Percentiles rank a stretch among this genome's conserved stretches.
Conservation (phyloP, 2,113 vertebrate genomes). For the Phylloscopus whistleri region DNA sequence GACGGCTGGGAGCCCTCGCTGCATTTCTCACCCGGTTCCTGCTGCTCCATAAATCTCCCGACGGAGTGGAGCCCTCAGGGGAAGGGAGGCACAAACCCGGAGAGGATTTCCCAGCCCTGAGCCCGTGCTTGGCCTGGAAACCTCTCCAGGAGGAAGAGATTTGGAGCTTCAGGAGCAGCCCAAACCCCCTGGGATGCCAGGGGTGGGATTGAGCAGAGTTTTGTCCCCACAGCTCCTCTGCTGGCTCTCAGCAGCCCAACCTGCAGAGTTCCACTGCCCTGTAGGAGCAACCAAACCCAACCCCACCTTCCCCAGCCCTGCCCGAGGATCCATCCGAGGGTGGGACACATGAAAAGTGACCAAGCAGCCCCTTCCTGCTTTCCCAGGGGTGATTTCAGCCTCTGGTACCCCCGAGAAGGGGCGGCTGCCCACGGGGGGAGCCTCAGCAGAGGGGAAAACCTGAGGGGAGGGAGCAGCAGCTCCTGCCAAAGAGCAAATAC, state of each 20-base stretch:
- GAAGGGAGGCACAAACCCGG: background rate
- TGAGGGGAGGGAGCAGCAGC: too few relatives aligned
- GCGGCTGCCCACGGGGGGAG: background rate
- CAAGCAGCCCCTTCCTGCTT: background rate
- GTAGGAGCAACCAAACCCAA: too few relatives aligned
- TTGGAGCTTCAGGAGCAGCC: background rate
- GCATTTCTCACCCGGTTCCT: background rate
- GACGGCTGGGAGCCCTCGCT: too few relatives aligned
- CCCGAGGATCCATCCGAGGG: too few relatives aligned
- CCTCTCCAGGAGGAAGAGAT: fast-evolving
- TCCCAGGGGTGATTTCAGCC: background rate
- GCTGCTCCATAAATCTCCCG: background rate
- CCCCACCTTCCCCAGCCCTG: too few relatives aligned
- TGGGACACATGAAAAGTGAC: too few relatives aligned
- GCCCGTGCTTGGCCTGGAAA: background rate
- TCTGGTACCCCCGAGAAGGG: background rate
- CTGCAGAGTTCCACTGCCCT: background rate
- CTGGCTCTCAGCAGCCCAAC: background rate
- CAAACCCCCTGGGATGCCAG: too few relatives aligned
- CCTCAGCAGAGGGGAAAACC: background rate
- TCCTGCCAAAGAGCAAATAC: too few relatives aligned
- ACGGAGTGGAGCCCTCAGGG: background rate
- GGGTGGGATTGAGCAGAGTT: background rate
- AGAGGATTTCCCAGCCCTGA: background rate
- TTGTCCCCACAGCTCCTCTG: background rate